A percentile compares a stretch with the other conserved stretches of the same genome.
Conservation (phyloP, 2,797 vertebrate genomes). For the Cephalopachus bancanus region DNA sequence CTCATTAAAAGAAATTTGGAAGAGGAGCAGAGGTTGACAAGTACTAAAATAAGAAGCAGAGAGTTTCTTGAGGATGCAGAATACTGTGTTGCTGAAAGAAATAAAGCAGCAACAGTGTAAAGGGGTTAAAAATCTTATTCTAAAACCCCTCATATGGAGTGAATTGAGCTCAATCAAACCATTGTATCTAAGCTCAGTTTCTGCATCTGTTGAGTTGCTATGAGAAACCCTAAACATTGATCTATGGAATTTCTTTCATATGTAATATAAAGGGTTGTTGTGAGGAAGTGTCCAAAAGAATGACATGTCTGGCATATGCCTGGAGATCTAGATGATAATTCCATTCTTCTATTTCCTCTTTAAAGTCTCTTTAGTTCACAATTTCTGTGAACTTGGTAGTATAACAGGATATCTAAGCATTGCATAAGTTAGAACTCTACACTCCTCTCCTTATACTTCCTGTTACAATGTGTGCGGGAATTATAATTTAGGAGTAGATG, state of each 20-base stretch:
- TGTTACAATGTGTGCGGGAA: neutral
- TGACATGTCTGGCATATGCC: neutral
- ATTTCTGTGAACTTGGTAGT: neutral
- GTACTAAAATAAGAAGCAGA: slow-evolving; percentile 37
- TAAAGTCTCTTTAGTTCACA: slow-evolving; percentile 8
- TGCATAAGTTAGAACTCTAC: neutral
- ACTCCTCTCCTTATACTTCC: neutral
- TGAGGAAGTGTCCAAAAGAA: neutral
- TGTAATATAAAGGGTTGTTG: neutral
- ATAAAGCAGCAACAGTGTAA: neutral
- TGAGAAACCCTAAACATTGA: neutral
- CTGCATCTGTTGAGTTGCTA: neutral
- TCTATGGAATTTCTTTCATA: neutral
- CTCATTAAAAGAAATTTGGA: slow-evolving; percentile 61
- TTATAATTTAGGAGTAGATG: neutral
- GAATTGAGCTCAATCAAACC: neutral
- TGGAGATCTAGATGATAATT: neutral
- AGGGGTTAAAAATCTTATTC: neutral
- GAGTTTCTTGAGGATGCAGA: neutral
- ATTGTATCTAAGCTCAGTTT: neutral
- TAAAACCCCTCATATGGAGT: neutral
- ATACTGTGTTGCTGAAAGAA: neutral
- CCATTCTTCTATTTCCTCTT: neutral
- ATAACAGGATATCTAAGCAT: neutral
- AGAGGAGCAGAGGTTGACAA: slow-evolving; percentile 61